These are phyloP conservation scores for Tangara arthus DNA, from an alignment of 2,797 vertebrate genomes.

Conservation along the genomic window DNA sequence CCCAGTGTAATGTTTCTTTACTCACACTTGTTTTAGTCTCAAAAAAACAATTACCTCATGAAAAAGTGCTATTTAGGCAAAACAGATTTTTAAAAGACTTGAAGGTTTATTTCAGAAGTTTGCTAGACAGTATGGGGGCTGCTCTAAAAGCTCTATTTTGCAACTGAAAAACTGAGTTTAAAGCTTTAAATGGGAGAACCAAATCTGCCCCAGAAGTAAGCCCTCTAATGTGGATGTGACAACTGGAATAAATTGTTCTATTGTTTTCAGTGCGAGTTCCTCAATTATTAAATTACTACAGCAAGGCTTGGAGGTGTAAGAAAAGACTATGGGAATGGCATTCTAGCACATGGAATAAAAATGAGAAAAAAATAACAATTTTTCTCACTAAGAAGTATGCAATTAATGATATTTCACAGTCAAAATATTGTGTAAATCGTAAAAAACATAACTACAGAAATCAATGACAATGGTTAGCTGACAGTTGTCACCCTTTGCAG, in stretches of 20 bases:
- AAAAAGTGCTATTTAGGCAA: background rate
- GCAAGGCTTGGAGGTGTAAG: background rate
- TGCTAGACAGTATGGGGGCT: background rate
- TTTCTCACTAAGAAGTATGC: background rate
- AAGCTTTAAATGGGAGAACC: background rate
- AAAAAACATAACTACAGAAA: background rate
- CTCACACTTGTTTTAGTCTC: background rate
- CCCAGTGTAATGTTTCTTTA: background rate
- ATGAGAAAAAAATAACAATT: background rate
- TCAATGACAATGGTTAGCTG: background rate
- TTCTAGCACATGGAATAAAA: background rate
- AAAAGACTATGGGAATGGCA: background rate
- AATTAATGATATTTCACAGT: background rate
- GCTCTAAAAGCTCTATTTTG: background rate
- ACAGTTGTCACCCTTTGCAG: background rate
- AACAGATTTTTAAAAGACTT: background rate
- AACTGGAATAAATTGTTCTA: background rate
- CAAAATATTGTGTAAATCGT: background rate
- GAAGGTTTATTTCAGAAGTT: background rate
- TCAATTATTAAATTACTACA: background rate
- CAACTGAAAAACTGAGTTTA: background rate
- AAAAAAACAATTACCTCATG: background rate
- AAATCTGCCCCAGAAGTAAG: background rate
- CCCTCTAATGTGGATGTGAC: background rate
- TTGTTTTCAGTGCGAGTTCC: background rate